Conservation (phyloP, 2,113 vertebrate species). For the Dendropsophus ebraccatus region DNA sequence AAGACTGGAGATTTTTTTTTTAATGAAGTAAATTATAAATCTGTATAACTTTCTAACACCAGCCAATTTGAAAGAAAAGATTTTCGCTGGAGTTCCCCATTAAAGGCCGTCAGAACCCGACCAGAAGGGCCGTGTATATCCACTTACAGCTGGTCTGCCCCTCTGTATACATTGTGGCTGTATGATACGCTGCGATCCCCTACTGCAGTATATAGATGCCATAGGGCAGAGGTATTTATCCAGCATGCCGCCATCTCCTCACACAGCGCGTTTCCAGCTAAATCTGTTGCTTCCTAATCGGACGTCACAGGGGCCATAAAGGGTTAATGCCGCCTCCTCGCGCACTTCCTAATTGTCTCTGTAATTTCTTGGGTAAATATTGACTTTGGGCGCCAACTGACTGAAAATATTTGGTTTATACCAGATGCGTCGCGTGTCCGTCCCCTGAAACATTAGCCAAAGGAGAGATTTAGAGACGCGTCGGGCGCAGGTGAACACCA, state of each 20-base stretch:
- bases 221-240: slow-evolving; percentile 11
- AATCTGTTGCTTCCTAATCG: slow-evolving; percentile 11
- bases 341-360: slow-evolving; percentile 42
- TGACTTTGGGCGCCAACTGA: slow-evolving; percentile 72
- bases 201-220: too few species aligned
- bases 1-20: too few species aligned
- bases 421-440: slow-evolving; percentile 74
- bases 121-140: too few species aligned
- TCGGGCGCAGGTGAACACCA: background rate
- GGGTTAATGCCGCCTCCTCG: slow-evolving; percentile 50
- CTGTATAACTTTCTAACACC: too few species aligned
- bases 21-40: too few species aligned
- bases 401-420: slow-evolving; percentile 82
- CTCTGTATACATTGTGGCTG: too few species aligned
- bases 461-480: slow-evolving; percentile 78
- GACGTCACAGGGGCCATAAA: background rate
- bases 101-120: too few species aligned
- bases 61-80: too few species aligned
- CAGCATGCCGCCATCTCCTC: background rate
- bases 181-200: too few species aligned
- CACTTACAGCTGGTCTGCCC: too few species aligned
- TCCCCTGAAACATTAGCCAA: slow-evolving; percentile 77
- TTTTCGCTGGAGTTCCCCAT: too few species aligned
- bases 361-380: slow-evolving; percentile 76
- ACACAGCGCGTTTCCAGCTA: background rate